phyloP scores from a whole-genome alignment of 2,113 vertebrate genomes.

The Strix uralensis region DNA sequence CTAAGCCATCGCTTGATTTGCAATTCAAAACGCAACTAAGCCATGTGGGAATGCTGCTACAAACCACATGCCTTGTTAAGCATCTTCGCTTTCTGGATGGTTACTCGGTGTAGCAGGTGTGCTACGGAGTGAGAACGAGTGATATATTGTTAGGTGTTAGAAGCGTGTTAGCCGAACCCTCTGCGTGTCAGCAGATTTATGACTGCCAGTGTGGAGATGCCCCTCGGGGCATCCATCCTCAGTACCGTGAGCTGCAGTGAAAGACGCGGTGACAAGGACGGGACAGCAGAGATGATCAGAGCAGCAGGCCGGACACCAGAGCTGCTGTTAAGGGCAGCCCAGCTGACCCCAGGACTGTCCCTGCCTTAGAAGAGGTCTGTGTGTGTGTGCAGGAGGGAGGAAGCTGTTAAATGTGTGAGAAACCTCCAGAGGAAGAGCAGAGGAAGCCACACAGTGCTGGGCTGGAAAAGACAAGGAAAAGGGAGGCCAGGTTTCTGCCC shows the following conservation, averaged over 20 bases:
- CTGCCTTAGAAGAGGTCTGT: neutral
- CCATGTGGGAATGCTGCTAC: neutral
- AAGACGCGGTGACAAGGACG: neutral
- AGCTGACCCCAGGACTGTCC: neutral
- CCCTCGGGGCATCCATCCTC: neutral
- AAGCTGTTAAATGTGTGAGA: neutral
- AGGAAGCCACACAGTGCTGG: neutral
- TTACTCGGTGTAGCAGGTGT: neutral
- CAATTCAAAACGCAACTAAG: neutral
- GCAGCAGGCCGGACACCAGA: neutral
- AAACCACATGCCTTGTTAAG: neutral
- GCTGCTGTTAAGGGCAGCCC: neutral
- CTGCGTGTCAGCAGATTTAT: neutral
- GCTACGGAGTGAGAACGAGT: rapidly evolving
- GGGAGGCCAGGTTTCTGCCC: neutral
- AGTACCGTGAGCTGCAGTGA: rapidly evolving
- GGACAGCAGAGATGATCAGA: neutral
- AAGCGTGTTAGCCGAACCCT: neutral
- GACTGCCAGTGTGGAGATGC: neutral
- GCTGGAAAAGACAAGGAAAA: neutral
- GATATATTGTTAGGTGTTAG: neutral
- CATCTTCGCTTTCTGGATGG: neutral
- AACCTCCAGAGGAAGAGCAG: neutral
- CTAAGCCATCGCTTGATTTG: neutral
- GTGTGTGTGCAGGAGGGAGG: neutral